These are phyloP conservation scores for Drosophila neoperkinsi DNA, from an alignment of 2,888 invertebrate species.

Conservation along the genomic window DNA sequence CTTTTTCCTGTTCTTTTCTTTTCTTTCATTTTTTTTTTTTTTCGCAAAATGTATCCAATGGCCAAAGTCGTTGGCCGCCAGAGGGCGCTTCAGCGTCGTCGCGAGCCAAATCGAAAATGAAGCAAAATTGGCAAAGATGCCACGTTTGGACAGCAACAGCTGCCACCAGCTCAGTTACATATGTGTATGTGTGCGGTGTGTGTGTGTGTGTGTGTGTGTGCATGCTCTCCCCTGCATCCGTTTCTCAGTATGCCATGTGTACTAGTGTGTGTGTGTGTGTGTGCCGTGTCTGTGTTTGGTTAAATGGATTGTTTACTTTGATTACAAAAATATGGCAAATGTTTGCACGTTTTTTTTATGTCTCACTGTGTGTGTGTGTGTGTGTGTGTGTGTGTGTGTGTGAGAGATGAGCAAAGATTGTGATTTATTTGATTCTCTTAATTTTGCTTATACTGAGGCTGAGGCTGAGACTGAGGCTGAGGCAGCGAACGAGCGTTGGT, in stretches of 20 bases:
- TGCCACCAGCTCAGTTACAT: conserved; percentile 22
- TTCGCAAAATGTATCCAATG: conserved; percentile 27
- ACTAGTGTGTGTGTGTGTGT: conserved; percentile 26
- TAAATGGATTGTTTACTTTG: conserved; percentile 81
- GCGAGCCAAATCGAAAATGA: conserved; percentile 65
- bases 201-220: conserved; percentile 1
- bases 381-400: too few species aligned
- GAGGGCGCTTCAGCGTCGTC: conserved; percentile 37
- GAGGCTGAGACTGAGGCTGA: neutral
- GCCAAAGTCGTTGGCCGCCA: conserved; percentile 58
- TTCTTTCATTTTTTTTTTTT: neutral
- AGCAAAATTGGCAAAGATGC: conserved; percentile 71
- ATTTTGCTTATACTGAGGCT: neutral
- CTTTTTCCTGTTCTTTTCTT: neutral
- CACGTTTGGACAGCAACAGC: conserved; percentile 51
- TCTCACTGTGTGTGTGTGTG: conserved; percentile 48
- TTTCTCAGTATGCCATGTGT: conserved; percentile 12
- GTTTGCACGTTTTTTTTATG: conserved; percentile 76
- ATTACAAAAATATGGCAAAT: conserved; percentile 81
- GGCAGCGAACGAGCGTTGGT: conserved; percentile 20
- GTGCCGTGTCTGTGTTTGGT: conserved; percentile 64
- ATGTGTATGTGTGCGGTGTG: neutral
- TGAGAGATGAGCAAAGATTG: conserved; percentile 35
- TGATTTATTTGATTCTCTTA: neutral
- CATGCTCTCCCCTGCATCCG: conserved; percentile 8